These are phyloP conservation scores for Sebastiscus tertius DNA, from an alignment of 2,797 vertebrate species.

Conservation along the genomic window DNA sequence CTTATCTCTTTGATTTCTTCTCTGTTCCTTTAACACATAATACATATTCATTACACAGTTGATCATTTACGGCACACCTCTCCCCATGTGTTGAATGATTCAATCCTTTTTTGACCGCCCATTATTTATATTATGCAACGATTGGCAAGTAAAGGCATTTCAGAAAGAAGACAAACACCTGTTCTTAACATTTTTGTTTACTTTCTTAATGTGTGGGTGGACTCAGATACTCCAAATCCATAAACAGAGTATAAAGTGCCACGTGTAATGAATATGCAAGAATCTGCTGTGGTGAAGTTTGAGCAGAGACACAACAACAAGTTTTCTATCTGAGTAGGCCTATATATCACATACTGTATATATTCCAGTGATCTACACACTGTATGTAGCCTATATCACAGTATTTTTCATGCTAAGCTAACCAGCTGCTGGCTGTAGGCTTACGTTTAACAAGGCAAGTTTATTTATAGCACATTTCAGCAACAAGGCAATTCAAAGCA, in stretches of 20 bases:
- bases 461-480: too few relatives aligned
- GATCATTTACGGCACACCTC: not conserved
- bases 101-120: not conserved
- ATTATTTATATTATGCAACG: not conserved
- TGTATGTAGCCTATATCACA: not conserved
- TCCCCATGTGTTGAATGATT: not conserved
- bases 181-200: conserved; percentile 25
- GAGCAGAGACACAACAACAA: not conserved
- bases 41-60: not conserved
- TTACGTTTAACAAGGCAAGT: not conserved
- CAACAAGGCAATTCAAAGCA: too few relatives aligned
- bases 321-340: not conserved
- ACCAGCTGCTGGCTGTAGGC: not conserved
- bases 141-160: not conserved
- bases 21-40: not conserved
- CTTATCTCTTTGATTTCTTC: not conserved
- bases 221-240: not conserved
- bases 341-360: not conserved
- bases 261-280: not conserved
- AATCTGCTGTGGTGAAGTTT: not conserved
- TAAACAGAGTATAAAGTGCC: conserved; percentile 4
- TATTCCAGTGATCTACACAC: not conserved
- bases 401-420: not conserved
- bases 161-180: not conserved
- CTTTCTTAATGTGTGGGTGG: conserved; percentile 1